These are phyloP conservation scores for Coturnix japonica DNA, from an alignment of 2,113 vertebrate species.

Conservation along the genomic window DNA sequence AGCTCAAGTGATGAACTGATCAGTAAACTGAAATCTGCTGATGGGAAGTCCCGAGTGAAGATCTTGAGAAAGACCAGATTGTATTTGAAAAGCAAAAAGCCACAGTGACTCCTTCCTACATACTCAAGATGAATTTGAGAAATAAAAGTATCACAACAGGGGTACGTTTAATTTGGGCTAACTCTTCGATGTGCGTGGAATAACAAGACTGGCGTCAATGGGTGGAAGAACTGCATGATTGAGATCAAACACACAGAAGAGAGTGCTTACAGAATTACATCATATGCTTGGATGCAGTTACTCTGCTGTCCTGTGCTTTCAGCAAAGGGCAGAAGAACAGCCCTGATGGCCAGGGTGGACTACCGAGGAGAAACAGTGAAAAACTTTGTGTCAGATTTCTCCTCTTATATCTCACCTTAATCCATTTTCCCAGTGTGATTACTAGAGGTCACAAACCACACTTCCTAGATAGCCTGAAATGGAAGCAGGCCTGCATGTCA, in stretches of 20 bases:
- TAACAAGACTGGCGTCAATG: background rate
- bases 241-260: slow-evolving; percentile 21
- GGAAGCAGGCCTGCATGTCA: background rate
- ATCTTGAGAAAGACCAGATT: slow-evolving; percentile 31
- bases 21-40: slow-evolving; percentile 35
- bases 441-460: fast-evolving
- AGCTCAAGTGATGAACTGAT: background rate
- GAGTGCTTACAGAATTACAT: background rate
- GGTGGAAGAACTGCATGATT: slow-evolving; percentile 1
- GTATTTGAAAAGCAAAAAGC: slow-evolving; percentile 43
- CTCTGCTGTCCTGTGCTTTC: background rate
- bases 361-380: background rate
- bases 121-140: slow-evolving; percentile 22
- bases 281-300: background rate
- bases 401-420: background rate
- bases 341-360: background rate
- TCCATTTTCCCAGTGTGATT: background rate
- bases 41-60: slow-evolving; percentile 15
- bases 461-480: background rate
- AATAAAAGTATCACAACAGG: slow-evolving; percentile 48
- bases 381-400: background rate
- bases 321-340: background rate
- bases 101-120: background rate
- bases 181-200: slow-evolving; percentile 22
- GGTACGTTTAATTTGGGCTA: slow-evolving; percentile 29